These are phyloP conservation scores for Magallana ariakensis DNA, from an alignment of 1,140 invertebrate species.

Conservation along the genomic window DNA sequence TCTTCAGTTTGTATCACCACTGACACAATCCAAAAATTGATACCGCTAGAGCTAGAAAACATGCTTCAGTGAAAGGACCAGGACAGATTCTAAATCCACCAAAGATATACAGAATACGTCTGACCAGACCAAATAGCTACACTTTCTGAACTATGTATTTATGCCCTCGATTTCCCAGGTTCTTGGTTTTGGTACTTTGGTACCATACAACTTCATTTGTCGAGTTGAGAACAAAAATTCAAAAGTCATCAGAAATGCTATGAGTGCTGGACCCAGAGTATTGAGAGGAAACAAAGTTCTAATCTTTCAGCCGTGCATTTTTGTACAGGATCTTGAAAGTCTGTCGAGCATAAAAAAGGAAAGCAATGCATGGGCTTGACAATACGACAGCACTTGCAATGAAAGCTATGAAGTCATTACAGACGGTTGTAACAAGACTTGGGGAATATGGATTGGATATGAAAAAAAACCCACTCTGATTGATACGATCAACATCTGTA, in stretches of 20 bases:
- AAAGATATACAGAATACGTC: too few relatives aligned
- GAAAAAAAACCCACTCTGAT: background rate
- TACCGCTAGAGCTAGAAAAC: too few relatives aligned
- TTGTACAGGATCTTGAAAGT: slow-evolving; percentile 42
- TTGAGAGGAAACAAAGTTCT: background rate
- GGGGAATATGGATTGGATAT: background rate
- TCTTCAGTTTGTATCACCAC: too few relatives aligned
- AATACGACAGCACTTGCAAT: slow-evolving; percentile 24
- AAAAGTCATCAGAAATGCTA: slow-evolving; percentile 15
- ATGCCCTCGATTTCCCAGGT: too few relatives aligned
- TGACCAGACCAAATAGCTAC: too few relatives aligned
- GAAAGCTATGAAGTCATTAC: background rate
- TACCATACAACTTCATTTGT: background rate
- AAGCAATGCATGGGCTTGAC: slow-evolving; percentile 33
- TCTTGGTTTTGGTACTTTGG: slow-evolving; percentile 26
- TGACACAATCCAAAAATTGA: too few relatives aligned
- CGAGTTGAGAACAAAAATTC: slow-evolving; percentile 8
- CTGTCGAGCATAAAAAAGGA: slow-evolving; percentile 19
- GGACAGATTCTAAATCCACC: too few relatives aligned
- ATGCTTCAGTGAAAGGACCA: too few relatives aligned
- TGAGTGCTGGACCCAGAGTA: slow-evolving; percentile 6
- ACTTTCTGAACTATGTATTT: too few relatives aligned
- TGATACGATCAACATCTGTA: background rate
- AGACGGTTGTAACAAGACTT: slow-evolving; percentile 8
- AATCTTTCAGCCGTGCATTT: background rate